A percentile compares a stretch with the other conserved stretches of the same genome.
phyloP scores from a whole-genome alignment of 2,888 invertebrate species.

The Scaptomyza polygonia region DNA sequence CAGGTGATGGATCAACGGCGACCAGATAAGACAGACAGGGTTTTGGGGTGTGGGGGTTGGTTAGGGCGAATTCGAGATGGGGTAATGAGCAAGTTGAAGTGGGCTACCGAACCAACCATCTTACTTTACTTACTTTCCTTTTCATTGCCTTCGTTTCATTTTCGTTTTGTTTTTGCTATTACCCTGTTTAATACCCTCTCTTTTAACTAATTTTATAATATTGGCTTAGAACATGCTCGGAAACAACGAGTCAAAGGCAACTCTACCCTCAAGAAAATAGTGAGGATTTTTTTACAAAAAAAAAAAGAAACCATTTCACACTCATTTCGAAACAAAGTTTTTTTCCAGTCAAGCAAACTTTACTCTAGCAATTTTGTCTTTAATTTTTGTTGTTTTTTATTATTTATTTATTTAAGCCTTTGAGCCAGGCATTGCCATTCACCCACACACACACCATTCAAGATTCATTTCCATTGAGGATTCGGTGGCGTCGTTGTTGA shows the following conservation, averaged over 20 bases:
- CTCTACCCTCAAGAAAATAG: background rate
- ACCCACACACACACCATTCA: background rate
- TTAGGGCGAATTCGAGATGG: constrained; percentile 2
- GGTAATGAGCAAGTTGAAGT: constrained; percentile 67
- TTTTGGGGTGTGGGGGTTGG: background rate
- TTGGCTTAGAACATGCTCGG: background rate
- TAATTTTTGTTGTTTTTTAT: background rate
- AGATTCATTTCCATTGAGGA: constrained; percentile 2
- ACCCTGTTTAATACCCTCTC: too few species aligned
- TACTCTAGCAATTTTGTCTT: background rate
- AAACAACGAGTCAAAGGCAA: background rate
- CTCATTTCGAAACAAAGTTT: background rate
- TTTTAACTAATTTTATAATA: too few species aligned
- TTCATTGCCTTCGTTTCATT: background rate
- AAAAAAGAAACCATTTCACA: background rate
- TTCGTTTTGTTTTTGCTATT: too few species aligned
- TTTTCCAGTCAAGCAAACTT: background rate
- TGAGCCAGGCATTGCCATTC: constrained; percentile 35
- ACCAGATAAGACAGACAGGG: constrained; percentile 61
- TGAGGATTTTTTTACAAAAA: background rate
- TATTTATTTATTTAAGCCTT: constrained; percentile 40
- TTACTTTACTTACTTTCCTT: constrained; percentile 14
- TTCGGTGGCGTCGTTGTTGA: constrained; percentile 25
- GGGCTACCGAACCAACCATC: constrained; percentile 32
- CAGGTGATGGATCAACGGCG: constrained; percentile 70